A percentile compares a stretch with the other conserved stretches of the same genome.
These are phyloP conservation scores for Ceyx cyanopectus DNA, from an alignment of 2,113 vertebrate genomes.

Conservation along the genomic window DNA sequence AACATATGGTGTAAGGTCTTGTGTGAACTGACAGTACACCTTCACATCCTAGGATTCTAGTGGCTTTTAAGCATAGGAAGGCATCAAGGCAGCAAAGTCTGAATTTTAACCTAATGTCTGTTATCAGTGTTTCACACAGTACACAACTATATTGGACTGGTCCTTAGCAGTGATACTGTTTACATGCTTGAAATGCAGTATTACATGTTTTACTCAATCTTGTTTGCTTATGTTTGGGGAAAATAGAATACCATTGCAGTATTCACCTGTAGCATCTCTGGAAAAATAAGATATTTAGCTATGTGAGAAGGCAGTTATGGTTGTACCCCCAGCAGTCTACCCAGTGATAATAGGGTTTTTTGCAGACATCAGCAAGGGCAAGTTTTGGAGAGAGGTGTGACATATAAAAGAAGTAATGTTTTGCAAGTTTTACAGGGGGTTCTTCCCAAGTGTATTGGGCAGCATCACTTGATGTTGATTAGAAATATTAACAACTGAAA, in stretches of 20 bases:
- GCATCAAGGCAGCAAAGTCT: neutral
- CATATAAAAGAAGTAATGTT: neutral
- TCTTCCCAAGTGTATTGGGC: neutral
- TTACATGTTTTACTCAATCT: neutral
- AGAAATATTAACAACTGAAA: neutral
- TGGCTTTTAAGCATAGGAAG: neutral
- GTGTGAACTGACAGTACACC: neutral
- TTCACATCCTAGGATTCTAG: neutral
- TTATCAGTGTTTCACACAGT: neutral
- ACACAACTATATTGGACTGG: constrained; percentile 1
- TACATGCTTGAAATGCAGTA: neutral
- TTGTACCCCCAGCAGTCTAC: neutral
- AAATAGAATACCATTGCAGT: neutral
- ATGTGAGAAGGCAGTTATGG: neutral
- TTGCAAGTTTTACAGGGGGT: neutral
- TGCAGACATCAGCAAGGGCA: neutral
- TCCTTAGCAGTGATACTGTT: neutral
- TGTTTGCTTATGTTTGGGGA: neutral
- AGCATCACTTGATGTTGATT: neutral
- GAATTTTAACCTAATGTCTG: neutral
- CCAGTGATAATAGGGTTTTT: neutral
- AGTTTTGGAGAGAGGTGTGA: neutral
- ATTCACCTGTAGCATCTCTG: neutral
- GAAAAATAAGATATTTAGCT: neutral
- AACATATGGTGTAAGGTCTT: neutral